A percentile compares a stretch with the other conserved stretches of the same genome.
Conservation (phyloP, 2,888 invertebrate genomes). For the Sicus ferrugineus region DNA sequence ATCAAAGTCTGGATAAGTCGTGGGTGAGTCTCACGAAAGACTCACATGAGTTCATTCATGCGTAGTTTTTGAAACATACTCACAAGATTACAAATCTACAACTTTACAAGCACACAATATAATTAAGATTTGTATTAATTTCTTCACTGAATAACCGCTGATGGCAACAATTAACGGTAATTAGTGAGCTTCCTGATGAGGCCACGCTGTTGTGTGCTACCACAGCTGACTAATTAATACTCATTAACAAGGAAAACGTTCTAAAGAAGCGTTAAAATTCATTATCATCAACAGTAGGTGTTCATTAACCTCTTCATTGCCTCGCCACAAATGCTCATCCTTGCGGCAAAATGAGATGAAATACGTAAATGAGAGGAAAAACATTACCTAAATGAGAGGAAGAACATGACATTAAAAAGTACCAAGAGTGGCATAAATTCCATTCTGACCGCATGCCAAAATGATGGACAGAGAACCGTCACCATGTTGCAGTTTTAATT, state of each 20-base stretch:
- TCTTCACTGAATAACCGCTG: slow-evolving; percentile 7
- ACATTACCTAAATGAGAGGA: too few relatives aligned
- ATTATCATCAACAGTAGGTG: background rate
- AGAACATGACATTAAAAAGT: too few relatives aligned
- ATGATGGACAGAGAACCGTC: too few relatives aligned
- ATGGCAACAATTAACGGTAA: slow-evolving; percentile 12
- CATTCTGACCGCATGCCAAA: too few relatives aligned
- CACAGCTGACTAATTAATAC: background rate
- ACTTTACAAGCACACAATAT: background rate
- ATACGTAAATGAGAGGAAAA: too few relatives aligned
- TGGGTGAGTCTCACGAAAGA: too few relatives aligned
- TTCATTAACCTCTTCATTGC: background rate
- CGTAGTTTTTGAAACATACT: too few relatives aligned
- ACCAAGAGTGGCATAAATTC: background rate
- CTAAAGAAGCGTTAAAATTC: background rate
- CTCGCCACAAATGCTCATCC: background rate
- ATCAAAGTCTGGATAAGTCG: too few relatives aligned
- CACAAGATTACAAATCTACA: background rate
- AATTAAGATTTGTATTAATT: background rate
- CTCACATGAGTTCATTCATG: too few relatives aligned
- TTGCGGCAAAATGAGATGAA: background rate
- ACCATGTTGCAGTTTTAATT: background rate
- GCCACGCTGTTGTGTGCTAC: background rate
- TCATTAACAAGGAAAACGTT: background rate
- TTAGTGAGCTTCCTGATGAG: background rate